A percentile compares a stretch with the other conserved stretches of the same genome.
Conservation (phyloP, 2,888 invertebrate genomes). For the Crepidodera aurea region DNA sequence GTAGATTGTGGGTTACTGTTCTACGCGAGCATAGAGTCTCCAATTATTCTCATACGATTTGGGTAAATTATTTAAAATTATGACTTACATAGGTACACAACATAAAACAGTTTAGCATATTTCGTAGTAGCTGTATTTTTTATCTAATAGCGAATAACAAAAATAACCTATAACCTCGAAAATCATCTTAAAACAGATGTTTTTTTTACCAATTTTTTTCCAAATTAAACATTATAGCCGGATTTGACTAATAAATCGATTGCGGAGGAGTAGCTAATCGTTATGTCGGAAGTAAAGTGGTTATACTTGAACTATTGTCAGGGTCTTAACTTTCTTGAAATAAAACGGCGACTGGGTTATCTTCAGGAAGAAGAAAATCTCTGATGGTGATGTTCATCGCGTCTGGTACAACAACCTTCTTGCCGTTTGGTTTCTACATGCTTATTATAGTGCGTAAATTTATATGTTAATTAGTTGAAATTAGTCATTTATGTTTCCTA, state of each 20-base stretch:
- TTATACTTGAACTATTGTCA: slow-evolving; percentile 29
- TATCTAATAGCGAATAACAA: no score
- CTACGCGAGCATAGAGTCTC: no score
- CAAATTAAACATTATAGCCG: slow-evolving; percentile 5
- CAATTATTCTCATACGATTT: no score
- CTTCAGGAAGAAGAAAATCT: slow-evolving; percentile 14
- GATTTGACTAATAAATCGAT: slow-evolving; percentile 23
- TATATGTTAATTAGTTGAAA: neutral
- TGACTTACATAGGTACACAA: no score
- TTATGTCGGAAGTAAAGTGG: slow-evolving; percentile 23
- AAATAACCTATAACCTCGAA: neutral
- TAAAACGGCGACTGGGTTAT: slow-evolving; percentile 8
- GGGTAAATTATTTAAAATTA: no score
- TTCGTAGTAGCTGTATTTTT: no score
- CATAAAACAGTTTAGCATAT: no score
- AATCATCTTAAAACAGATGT: neutral
- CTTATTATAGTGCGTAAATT: neutral
- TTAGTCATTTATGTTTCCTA: neutral
- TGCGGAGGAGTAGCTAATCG: slow-evolving; percentile 21
- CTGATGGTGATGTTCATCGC: neutral
- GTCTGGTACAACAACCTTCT: slow-evolving; percentile 12
- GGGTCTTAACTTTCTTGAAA: slow-evolving; percentile 16
- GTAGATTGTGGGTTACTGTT: no score
- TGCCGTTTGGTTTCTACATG: neutral
- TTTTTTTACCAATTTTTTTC: slow-evolving; percentile 6